Evolutionary conservation across 2,888 invertebrate species (phyloP).

Genomic region (Amblyjoppa proteus): DNA sequence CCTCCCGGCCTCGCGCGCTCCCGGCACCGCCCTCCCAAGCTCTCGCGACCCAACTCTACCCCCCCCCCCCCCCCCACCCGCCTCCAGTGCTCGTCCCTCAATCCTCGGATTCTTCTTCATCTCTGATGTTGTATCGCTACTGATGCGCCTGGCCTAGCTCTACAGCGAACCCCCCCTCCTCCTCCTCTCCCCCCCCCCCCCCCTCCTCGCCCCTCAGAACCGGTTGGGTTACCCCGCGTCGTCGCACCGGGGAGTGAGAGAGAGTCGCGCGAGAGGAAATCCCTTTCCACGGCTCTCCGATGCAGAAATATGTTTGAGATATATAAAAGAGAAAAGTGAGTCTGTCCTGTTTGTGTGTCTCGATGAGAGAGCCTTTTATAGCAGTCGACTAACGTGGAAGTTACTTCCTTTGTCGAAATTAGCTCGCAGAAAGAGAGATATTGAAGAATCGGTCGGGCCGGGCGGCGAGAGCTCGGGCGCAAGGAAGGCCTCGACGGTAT

Average conservation of each 20-base stretch:
- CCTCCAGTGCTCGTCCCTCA: slow-evolving; percentile 24
- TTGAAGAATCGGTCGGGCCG: not conserved
- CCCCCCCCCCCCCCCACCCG: not conserved
- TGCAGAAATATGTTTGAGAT: slow-evolving; percentile 55
- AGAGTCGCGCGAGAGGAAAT: slow-evolving; percentile 25
- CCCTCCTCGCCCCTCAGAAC: slow-evolving; percentile 19
- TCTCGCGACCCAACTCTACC: slow-evolving; percentile 36
- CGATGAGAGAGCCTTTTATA: slow-evolving; percentile 23
- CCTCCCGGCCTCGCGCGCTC: slow-evolving; percentile 66
- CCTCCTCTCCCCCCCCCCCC: slow-evolving; percentile 22
- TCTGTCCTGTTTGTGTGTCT: slow-evolving; percentile 38
- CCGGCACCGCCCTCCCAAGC: slow-evolving; percentile 41
- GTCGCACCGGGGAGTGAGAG: slow-evolving; percentile 24
- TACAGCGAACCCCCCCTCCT: not conserved
- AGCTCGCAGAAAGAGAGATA: slow-evolving; percentile 54
- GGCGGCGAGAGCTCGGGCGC: not conserved
- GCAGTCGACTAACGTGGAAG: slow-evolving; percentile 60
- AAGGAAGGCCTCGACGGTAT: not conserved
- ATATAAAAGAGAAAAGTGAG: slow-evolving; percentile 60
- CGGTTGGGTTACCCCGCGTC: slow-evolving; percentile 1
- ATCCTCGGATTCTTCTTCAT: slow-evolving; percentile 19
- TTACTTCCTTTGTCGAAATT: slow-evolving; percentile 64
- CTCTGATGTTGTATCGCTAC: slow-evolving; percentile 27
- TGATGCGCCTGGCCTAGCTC: slow-evolving; percentile 14
- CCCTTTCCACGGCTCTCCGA: slow-evolving; percentile 17